Evolutionary conservation across 2,888 invertebrate genomes (phyloP).

Genomic region (Pseudolycoriella hygida): DNA sequence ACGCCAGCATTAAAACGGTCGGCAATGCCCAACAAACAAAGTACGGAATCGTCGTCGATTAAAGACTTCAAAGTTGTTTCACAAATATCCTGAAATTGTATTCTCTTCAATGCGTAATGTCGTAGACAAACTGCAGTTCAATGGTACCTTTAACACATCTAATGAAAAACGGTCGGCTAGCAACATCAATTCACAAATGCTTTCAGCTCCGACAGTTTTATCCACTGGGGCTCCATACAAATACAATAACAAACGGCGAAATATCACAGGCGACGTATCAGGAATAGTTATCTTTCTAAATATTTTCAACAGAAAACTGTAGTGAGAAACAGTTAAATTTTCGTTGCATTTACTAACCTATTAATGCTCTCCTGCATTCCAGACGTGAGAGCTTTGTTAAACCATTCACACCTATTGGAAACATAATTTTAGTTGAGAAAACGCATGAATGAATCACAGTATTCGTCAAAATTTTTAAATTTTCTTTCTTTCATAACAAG

Average conservation of each 20-base stretch:
- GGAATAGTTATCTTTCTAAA: conserved; percentile 49
- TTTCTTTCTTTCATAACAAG: too few species aligned
- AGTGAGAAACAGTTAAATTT: too few species aligned
- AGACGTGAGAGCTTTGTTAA: conserved; percentile 44
- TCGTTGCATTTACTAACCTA: conserved; percentile 28
- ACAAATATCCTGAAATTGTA: conserved; percentile 40
- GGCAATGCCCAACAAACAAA: conserved; percentile 44
- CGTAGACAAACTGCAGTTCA: too few species aligned
- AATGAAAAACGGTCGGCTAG: conserved; percentile 43
- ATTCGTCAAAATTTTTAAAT: too few species aligned
- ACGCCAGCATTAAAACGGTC: conserved; percentile 42
- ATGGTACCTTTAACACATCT: conserved; percentile 35
- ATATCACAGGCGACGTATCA: conserved; percentile 43
- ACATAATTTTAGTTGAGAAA: not conserved
- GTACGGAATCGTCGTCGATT: conserved; percentile 42
- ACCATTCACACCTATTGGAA: conserved; percentile 42
- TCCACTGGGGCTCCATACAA: conserved; percentile 43
- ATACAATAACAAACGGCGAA: conserved; percentile 41
- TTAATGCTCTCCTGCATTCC: conserved; percentile 55
- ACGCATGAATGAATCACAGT: not conserved
- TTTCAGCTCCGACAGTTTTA: conserved; percentile 30
- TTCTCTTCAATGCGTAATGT: too few species aligned
- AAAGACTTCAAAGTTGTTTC: conserved; percentile 39
- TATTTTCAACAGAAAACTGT: too few species aligned
- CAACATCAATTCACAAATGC: conserved; percentile 43